A percentile compares a stretch with the other conserved stretches of the same genome.
Conservation (phyloP, 2,113 vertebrate species). For the Amazona vittata region DNA sequence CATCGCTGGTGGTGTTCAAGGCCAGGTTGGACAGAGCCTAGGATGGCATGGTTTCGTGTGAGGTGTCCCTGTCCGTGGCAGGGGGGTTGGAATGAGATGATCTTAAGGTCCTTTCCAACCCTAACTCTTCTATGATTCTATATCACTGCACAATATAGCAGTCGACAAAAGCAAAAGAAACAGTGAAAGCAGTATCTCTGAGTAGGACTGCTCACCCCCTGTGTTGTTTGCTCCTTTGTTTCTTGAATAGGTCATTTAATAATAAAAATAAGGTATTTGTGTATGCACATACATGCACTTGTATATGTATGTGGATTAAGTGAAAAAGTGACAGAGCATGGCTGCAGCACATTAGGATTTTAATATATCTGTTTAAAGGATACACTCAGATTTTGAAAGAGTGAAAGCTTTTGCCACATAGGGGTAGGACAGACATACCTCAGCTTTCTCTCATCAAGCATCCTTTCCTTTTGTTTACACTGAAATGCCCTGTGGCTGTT, state of each 20-base stretch:
- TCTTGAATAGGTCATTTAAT: neutral
- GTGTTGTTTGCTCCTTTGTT: neutral
- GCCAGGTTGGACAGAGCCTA: too few species aligned
- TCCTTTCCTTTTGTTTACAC: neutral
- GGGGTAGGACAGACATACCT: neutral
- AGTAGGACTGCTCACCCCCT: neutral
- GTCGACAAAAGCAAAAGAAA: neutral
- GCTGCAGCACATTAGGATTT: neutral
- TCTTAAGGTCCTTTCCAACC: too few species aligned
- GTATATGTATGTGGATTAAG: neutral
- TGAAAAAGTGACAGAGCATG: neutral
- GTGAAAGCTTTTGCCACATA: neutral
- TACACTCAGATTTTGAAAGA: neutral
- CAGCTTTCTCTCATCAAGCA: neutral
- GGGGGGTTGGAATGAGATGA: too few species aligned
- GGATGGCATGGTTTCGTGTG: too few species aligned
- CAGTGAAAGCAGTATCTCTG: neutral
- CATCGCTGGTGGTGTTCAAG: too few species aligned
- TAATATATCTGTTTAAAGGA: neutral
- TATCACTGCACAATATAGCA: neutral
- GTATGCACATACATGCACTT: neutral
- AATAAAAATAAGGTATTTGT: neutral
- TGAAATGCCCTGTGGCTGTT: neutral
- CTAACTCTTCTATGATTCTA: too few species aligned
- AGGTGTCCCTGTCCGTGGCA: too few species aligned